Percentiles rank a stretch among this genome's conserved stretches.
Conservation (phyloP, 2,113 vertebrate species). For the Nematolebias whitei region DNA sequence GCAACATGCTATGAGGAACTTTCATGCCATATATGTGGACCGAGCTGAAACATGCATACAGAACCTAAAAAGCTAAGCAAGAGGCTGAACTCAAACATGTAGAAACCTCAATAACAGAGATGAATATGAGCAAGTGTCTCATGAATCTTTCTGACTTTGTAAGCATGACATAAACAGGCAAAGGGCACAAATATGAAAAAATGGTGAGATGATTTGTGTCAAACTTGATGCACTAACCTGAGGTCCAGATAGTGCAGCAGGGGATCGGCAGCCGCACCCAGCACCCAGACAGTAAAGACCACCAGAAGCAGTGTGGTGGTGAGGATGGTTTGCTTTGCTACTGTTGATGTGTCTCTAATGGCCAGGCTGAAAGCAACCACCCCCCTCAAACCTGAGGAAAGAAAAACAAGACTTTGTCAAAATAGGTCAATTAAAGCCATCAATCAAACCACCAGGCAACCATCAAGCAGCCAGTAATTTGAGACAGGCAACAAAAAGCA, state of each 20-base stretch:
- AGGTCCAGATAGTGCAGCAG: constrained; percentile 84
- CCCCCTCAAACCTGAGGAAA: constrained; percentile 81
- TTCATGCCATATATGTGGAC: constrained; percentile 42
- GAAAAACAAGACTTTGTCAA: constrained; percentile 20
- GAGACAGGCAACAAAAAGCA: neutral
- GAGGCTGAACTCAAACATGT: constrained; percentile 6
- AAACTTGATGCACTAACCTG: constrained; percentile 79
- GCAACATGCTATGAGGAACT: constrained; percentile 35
- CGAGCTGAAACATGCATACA: constrained; percentile 18
- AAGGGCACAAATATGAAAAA: neutral
- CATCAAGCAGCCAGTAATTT: constrained; percentile 13
- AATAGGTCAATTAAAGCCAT: constrained; percentile 30
- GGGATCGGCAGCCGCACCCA: constrained; percentile 81
- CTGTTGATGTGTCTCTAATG: constrained; percentile 76
- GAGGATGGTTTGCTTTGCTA: constrained; percentile 82
- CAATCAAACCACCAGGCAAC: constrained; percentile 34
- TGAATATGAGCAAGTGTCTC: neutral
- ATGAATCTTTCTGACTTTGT: neutral
- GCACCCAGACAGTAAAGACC: constrained; percentile 84
- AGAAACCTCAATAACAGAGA: constrained; percentile 10
- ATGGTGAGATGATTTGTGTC: neutral
- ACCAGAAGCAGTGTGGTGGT: constrained; percentile 84
- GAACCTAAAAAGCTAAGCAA: constrained; percentile 5
- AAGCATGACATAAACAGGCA: neutral
- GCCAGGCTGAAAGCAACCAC: constrained; percentile 86